Evolutionary conservation across 2,113 vertebrate genomes (phyloP).

Genomic region (Pituophis catenifer): DNA sequence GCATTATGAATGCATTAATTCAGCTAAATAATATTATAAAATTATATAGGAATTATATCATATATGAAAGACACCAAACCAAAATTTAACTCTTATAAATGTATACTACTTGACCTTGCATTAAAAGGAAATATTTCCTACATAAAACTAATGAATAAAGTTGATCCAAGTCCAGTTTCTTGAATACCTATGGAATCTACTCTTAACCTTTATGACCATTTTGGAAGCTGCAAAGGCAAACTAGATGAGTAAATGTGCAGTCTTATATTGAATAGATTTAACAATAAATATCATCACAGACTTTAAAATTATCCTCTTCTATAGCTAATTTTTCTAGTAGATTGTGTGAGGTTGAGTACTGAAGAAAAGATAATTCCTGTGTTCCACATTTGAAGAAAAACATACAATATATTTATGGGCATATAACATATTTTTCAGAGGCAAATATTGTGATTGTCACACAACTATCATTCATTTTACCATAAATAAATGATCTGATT

Average conservation of each 20-base stretch:
- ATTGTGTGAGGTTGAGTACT: conserved; percentile 23
- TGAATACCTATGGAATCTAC: background rate
- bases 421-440: conserved; percentile 54
- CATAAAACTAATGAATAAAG: background rate
- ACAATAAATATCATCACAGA: background rate
- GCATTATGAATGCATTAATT: background rate
- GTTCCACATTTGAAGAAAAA: conserved; percentile 41
- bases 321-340: conserved; percentile 13
- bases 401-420: conserved; percentile 51
- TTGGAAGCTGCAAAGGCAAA: background rate
- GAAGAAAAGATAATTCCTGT: background rate
- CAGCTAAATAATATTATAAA: background rate
- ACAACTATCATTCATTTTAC: conserved; percentile 52
- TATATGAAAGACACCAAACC: background rate
- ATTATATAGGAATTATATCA: background rate
- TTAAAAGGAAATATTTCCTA: conserved; percentile 32
- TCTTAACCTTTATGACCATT: background rate
- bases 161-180: background rate
- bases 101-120: conserved; percentile 20
- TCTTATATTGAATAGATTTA: background rate
- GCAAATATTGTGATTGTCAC: conserved; percentile 62
- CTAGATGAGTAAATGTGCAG: background rate
- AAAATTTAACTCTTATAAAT: background rate
- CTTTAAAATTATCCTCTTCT: conserved; percentile 38
- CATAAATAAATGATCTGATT: conserved; percentile 59